phyloP scores from a whole-genome alignment of 1,140 invertebrate genomes.

The Bombus pyrosoma region DNA sequence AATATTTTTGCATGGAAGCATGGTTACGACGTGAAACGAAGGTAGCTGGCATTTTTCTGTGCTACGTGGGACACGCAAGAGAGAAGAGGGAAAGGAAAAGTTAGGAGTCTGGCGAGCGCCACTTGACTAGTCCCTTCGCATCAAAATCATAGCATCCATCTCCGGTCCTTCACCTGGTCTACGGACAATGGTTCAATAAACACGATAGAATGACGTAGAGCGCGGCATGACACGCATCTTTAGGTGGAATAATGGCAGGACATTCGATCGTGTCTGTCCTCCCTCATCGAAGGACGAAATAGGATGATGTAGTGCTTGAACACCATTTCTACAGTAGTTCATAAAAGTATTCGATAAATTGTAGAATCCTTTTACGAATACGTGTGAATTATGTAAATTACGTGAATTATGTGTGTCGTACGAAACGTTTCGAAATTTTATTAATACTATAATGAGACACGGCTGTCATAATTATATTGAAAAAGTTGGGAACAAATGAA shows the following conservation, averaged over 20 bases:
- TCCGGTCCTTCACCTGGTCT: background rate
- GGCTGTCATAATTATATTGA: too few species aligned
- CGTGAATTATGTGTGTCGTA: too few species aligned
- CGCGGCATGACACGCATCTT: slow-evolving; percentile 23
- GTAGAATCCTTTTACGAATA: background rate
- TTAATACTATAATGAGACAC: background rate
- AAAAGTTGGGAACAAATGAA: too few species aligned
- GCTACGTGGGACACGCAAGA: background rate
- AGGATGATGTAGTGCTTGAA: background rate
- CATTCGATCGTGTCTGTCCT: background rate
- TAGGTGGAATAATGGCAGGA: background rate
- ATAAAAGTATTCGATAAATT: background rate
- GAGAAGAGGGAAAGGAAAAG: slow-evolving; percentile 19
- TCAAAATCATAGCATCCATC: slow-evolving; percentile 40
- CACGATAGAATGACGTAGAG: slow-evolving; percentile 13
- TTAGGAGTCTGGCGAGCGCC: slow-evolving; percentile 16
- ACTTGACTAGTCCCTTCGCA: slow-evolving; percentile 19
- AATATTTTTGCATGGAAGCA: background rate
- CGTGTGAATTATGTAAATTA: too few species aligned
- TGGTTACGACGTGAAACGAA: background rate
- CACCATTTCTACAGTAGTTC: background rate
- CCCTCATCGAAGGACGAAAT: background rate
- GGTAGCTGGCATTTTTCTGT: background rate
- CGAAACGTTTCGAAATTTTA: background rate
- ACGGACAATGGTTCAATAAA: slow-evolving; percentile 33